A percentile compares a stretch with the other conserved stretches of the same genome.
phyloP scores from a whole-genome alignment of 53 echinoderm and acorn worm genomes.

The Zoroaster sp. region DNA sequence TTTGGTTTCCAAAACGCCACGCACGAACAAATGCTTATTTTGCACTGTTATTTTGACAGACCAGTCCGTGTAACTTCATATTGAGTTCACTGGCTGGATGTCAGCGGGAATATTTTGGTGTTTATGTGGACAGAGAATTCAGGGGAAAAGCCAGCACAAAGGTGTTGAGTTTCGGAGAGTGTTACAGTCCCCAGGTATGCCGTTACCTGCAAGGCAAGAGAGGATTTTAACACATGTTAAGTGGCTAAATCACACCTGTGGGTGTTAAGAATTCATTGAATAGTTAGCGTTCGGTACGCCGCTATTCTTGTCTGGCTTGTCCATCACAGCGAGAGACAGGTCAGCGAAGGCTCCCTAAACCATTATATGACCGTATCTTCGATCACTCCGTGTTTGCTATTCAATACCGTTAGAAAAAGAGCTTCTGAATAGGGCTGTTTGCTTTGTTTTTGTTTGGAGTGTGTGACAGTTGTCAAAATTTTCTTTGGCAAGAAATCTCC shows the following conservation, averaged over 20 bases:
- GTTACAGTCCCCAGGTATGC: not conserved
- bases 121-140: not conserved
- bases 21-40: too few species aligned
- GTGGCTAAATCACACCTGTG: constrained; percentile 36
- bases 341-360: constrained; percentile 7
- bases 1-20: not conserved
- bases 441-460: constrained; percentile 56
- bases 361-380: not conserved
- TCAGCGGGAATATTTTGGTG: not conserved
- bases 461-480: constrained; percentile 47
- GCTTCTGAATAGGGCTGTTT: constrained; percentile 24
- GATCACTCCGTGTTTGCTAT: not conserved
- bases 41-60: too few species aligned
- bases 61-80: not conserved
- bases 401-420: not conserved
- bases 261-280: not conserved
- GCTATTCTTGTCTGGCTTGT: constrained; percentile 27
- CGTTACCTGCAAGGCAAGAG: constrained; percentile 3
- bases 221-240: constrained; percentile 41
- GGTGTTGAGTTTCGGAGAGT: constrained; percentile 1
- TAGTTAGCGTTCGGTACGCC: not conserved
- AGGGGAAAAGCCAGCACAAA: constrained; percentile 7
- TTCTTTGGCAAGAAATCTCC: constrained; percentile 4
- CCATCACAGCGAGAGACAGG: constrained; percentile 35
- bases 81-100: not conserved